Evolutionary conservation across 2,888 invertebrate genomes (phyloP).

Genomic region (Philereme vetulata): DNA sequence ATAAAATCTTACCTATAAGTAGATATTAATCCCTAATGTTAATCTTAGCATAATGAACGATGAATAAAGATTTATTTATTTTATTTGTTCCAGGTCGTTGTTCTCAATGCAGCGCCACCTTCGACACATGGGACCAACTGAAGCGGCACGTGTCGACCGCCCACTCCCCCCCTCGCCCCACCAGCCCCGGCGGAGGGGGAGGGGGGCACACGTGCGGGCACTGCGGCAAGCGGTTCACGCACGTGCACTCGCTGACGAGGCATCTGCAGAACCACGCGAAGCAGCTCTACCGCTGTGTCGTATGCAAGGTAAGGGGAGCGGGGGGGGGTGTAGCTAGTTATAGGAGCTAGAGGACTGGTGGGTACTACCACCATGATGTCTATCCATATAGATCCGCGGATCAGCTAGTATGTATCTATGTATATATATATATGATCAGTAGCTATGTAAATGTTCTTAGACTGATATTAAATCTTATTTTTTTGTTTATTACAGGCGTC

Average conservation of each 20-base stretch:
- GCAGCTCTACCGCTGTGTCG: slow-evolving; percentile 77
- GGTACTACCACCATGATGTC: no score
- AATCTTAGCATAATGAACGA: no score
- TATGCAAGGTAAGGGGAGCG: slow-evolving; percentile 62
- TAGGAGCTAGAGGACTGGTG: no score
- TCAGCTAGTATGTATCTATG: no score
- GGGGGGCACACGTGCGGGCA: slow-evolving; percentile 64
- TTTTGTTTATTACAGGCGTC: slow-evolving; percentile 61
- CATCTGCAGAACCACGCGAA: slow-evolving; percentile 79
- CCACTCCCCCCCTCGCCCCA: slow-evolving; percentile 44
- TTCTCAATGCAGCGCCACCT: slow-evolving; percentile 60
- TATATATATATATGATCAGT: no score
- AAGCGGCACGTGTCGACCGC: slow-evolving; percentile 64
- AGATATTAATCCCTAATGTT: no score
- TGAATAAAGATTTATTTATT: no score
- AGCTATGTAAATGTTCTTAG: not conserved
- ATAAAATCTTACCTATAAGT: no score
- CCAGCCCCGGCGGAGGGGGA: slow-evolving; percentile 29
- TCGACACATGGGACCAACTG: slow-evolving; percentile 73
- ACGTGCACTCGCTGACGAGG: slow-evolving; percentile 72
- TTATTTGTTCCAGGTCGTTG: slow-evolving; percentile 61
- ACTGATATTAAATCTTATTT: slow-evolving; percentile 12
- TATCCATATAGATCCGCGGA: no score
- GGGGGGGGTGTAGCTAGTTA: no score
- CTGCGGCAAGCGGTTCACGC: slow-evolving; percentile 75